Base-by-base conservation (phyloP, 2,797 vertebrate genomes). In the Phaenicophaeus curvirostris region DNA sequence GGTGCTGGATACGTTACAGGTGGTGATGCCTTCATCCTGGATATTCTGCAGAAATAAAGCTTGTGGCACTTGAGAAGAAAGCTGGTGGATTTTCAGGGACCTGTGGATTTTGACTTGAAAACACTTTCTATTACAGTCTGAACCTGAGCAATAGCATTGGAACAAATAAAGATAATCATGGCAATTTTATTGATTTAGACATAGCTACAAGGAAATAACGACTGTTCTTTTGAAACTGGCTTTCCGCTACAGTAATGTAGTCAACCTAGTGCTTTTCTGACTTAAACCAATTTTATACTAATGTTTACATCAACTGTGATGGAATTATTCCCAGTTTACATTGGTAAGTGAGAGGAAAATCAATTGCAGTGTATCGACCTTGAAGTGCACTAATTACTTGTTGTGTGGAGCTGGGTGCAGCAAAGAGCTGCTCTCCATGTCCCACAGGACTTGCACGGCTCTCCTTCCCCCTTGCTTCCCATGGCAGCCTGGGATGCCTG, bases 311-410 rank as follows among this genome's bases (percentile, higher is more conserved):
- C 89, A 92, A 37, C 50, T 77, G 86, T 67, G 91, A 68, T 66
- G 78, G 76, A 94, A 93, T 95, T 94, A 89, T 63, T 92, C 55
- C 72, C 63, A 67, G 79, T 80, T 89, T 90, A 92, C 80, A 59
- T 44, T 1, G 20, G 48, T 83, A 87, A 87, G 55, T 46, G 89
- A 93, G 75, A 92, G 59, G 59, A 89, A 85, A 91, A 95, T 96
- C 74, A 76, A 81, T 95, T 4, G 15, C 27, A 69, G 21, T 9
- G 2, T 81, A 88, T 94, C 0, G 28, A 95, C 81, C 71, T 91
- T 15, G 13, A 76, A 94, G 71, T 8, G 1, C 48, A 57, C 77
- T 90, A 91, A 90, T 93, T 91, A 73, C 53, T 78, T 61, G 69
- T 66, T 58, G 23, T 20, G 18, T 10, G 0, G 17, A 46, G 61